A percentile compares a stretch with the other conserved stretches of the same genome.
phyloP scores from a whole-genome alignment of 2,797 vertebrate genomes.

The Arremon aurantiirostris region DNA sequence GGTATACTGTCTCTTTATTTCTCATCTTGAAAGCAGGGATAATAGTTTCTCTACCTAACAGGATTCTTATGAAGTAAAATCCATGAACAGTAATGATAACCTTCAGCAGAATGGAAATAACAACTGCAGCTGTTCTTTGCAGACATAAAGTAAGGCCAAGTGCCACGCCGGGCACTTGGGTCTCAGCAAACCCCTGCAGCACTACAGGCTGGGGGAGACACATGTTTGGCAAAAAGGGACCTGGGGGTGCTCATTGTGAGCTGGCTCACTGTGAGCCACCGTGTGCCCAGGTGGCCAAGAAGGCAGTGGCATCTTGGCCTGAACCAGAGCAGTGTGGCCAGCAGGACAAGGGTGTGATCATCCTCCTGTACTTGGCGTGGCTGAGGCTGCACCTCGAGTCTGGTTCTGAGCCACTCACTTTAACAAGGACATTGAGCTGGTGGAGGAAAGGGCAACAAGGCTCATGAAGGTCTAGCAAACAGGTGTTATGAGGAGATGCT shows the following conservation, averaged over 20 bases:
- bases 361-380: not conserved
- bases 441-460: not conserved
- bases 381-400: too few relatives aligned
- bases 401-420: not conserved
- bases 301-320: not conserved
- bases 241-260: accelerated
- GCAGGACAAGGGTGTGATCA: not conserved
- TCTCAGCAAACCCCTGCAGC: not conserved
- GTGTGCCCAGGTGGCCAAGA: not conserved
- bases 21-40: not conserved
- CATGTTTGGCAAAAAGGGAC: not conserved
- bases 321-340: not conserved
- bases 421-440: not conserved
- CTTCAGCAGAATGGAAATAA: too few relatives aligned
- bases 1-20: not conserved
- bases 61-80: not conserved
- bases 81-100: not conserved
- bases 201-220: not conserved
- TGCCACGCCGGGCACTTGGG: not conserved
- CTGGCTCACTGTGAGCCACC: accelerated
- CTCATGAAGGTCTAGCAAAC: not conserved
- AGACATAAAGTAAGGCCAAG: not conserved
- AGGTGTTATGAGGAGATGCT: not conserved
- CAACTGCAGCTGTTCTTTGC: not conserved
- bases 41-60: not conserved